Evolutionary conservation across 1,140 invertebrate genomes (phyloP).

Genomic region (Bicyclus anynana): DNA sequence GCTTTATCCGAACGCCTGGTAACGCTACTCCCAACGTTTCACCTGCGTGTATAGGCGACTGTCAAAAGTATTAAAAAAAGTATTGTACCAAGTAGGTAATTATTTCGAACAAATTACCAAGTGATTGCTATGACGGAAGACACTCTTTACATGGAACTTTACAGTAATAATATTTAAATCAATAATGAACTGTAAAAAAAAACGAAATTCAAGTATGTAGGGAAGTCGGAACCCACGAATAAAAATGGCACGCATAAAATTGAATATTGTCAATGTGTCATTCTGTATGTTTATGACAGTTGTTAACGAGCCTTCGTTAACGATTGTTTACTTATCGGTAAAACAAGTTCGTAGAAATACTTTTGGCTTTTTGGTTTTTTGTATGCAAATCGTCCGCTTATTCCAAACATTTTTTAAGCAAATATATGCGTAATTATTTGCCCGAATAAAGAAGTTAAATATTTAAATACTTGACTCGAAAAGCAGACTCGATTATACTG

Average conservation of each 20-base stretch:
- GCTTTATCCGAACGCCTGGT: too few relatives aligned
- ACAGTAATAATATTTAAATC: slow-evolving; percentile 4
- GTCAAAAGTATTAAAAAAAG: too few relatives aligned
- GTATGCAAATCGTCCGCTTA: too few relatives aligned
- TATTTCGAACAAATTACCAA: background rate
- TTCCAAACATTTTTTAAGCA: too few relatives aligned
- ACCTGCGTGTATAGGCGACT: too few relatives aligned
- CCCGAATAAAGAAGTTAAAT: too few relatives aligned
- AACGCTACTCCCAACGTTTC: too few relatives aligned
- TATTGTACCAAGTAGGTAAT: background rate
- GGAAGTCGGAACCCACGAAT: slow-evolving; percentile 1
- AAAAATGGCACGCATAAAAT: background rate
- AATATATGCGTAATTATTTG: too few relatives aligned
- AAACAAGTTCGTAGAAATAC: background rate
- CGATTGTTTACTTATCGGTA: background rate
- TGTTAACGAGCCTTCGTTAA: slow-evolving; percentile 3
- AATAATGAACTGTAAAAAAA: slow-evolving; percentile 1
- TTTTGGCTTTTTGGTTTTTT: background rate
- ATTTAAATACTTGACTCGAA: too few relatives aligned
- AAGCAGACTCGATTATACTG: too few relatives aligned
- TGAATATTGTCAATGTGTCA: slow-evolving; percentile 1
- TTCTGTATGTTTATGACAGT: slow-evolving; percentile 6
- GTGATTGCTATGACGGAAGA: slow-evolving; percentile 1
- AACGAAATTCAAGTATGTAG: background rate
- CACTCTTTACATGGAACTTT: background rate